Conservation (phyloP, 2,888 invertebrate genomes). For the Heliconius charithonia region DNA sequence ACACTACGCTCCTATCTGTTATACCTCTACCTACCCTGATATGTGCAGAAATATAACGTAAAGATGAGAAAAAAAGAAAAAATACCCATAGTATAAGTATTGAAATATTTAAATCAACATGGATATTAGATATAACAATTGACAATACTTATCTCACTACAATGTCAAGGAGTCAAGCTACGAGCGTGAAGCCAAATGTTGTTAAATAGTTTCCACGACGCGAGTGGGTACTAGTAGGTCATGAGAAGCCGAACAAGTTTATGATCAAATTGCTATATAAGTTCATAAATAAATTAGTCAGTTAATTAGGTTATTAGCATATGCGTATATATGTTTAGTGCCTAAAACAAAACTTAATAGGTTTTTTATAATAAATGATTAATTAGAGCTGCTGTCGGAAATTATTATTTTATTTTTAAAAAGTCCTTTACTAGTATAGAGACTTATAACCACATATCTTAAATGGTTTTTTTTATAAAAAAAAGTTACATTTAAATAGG, state of each 20-base stretch:
- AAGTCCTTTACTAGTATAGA: too few relatives aligned
- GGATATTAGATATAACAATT: not conserved
- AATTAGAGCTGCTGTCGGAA: not conserved
- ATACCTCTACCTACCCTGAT: too few relatives aligned
- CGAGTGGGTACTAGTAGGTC: slow-evolving; percentile 10
- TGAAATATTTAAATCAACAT: not conserved
- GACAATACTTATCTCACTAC: slow-evolving; percentile 9
- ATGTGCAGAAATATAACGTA: too few relatives aligned
- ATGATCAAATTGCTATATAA: not conserved
- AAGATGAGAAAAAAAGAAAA: too few relatives aligned
- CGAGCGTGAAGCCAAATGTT: slow-evolving; percentile 16
- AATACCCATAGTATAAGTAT: not conserved
- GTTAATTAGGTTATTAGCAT: not conserved
- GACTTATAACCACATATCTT: too few relatives aligned
- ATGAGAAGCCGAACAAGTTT: slow-evolving; percentile 14
- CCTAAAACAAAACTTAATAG: too few relatives aligned
- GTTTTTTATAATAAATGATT: too few relatives aligned
- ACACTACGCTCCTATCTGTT: too few relatives aligned
- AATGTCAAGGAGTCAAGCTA: slow-evolving; percentile 20
- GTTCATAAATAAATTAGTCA: slow-evolving; percentile 14
- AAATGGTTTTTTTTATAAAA: too few relatives aligned
- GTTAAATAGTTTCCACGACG: slow-evolving; percentile 9
- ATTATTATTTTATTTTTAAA: not conserved
- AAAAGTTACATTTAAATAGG: too few relatives aligned
- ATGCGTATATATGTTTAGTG: not conserved